Evolutionary conservation across 1,140 invertebrate species (phyloP), one percentile per base, ranked within the genome.

Genomic region (Drosophila nigrodunni): DNA sequence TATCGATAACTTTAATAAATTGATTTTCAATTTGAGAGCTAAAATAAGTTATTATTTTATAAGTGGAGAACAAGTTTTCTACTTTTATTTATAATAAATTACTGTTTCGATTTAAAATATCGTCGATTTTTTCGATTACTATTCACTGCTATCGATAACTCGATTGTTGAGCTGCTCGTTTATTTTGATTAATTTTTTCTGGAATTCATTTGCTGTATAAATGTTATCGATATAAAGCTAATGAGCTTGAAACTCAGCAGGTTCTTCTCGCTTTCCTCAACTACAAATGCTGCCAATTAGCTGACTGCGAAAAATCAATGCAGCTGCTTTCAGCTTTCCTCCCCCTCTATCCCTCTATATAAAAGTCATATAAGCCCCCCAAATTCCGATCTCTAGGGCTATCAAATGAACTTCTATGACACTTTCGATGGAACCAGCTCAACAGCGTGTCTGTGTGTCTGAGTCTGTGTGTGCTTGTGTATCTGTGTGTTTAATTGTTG

Each of bases 401-500:
- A n/a, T 43, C 11, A 43, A 41, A 54, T 73, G 70, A 50, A 55
- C 57, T 74, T 74, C 57, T 50, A 61, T 59, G 70, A 67, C 70
- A 70, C 72, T 74, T 70, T 74, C 52, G 13, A 61, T 74, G 71
- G 54, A 54, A 65, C 30, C 47, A 74, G 65, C 68, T 69, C 64
- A 73, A 46, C 67, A 64, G 59, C 52, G 61, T 64, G n/a, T 43
- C 7, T 30, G 18, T 21, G 18, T 57, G n/a, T n/a, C n/a, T n/a
- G n/a, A n/a, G n/a, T n/a, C n/a, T n/a, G 25, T 30, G 25, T 30
- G 44, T 49, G 47, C 54, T 85, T 81, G 25, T 54, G 46, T 59
- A 34, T 34, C 62, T 78, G 81, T 61, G 44, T 49, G 47, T 54
- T 85, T 81, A 81, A 85, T 85, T 85, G 83, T 81, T 76, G 44